Evolutionary conservation across 2,888 invertebrate genomes (phyloP).

Genomic region (Ophioninae sp.): DNA sequence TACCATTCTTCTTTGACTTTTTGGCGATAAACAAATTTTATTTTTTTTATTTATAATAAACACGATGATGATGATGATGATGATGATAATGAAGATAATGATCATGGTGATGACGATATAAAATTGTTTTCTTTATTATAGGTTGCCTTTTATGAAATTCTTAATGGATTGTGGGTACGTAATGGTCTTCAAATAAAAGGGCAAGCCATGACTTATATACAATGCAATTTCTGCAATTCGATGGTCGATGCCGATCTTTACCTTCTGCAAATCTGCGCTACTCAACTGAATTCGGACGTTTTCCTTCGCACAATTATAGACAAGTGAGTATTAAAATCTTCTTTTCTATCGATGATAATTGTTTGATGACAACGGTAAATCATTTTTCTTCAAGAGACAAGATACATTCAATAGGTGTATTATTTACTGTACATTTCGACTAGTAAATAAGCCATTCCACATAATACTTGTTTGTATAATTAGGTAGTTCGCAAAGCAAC

Average conservation of each 20-base stretch:
- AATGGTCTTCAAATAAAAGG: conserved; percentile 98
- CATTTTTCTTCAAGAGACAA: not conserved
- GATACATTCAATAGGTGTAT: not conserved
- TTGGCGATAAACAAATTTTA: too few species aligned
- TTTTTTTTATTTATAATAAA: not conserved
- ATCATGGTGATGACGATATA: not conserved
- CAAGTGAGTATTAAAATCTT: conserved; percentile 82
- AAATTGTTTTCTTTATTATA: conserved; percentile 81
- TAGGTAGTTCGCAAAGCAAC: too few species aligned
- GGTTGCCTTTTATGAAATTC: conserved; percentile 97
- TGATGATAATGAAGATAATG: not conserved
- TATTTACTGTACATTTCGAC: not conserved
- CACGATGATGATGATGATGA: not conserved
- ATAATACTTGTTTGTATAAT: not conserved
- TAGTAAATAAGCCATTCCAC: not conserved
- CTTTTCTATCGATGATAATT: conserved; percentile 1
- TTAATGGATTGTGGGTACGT: conserved; percentile 96
- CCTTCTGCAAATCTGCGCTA: conserved; percentile 95
- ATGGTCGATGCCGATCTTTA: conserved; percentile 99
- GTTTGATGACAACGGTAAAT: not conserved
- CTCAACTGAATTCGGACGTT: conserved; percentile 91
- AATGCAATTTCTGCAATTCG: conserved; percentile 99
- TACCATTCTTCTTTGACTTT: too few species aligned
- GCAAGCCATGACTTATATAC: conserved; percentile 99
- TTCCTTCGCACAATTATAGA: conserved; percentile 94